phyloP scores from a whole-genome alignment of 2,888 invertebrate species.

The Eristalis tenax region DNA sequence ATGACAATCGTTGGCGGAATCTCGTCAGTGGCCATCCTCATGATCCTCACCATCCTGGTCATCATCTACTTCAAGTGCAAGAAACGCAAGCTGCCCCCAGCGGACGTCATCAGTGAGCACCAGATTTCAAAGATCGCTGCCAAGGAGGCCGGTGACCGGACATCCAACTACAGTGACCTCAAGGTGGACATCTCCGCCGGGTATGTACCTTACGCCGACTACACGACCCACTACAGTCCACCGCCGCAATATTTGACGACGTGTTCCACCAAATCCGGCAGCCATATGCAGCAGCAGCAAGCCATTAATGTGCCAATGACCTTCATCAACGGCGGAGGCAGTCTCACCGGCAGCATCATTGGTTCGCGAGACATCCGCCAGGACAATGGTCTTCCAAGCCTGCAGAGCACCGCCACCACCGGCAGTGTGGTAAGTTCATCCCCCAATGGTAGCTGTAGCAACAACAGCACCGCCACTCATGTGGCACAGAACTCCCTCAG shows the following conservation, averaged over 20 bases:
- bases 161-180: slow-evolving; percentile 95
- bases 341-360: slow-evolving; percentile 80
- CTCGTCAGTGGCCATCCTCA: slow-evolving; percentile 91
- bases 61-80: slow-evolving; percentile 88
- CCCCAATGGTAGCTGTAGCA: slow-evolving; percentile 80
- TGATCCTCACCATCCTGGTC: slow-evolving; percentile 90
- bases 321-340: slow-evolving; percentile 77
- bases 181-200: slow-evolving; percentile 92
- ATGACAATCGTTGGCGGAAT: slow-evolving; percentile 91
- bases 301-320: slow-evolving; percentile 79
- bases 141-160: slow-evolving; percentile 87
- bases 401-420: slow-evolving; percentile 79
- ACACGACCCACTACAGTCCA: slow-evolving; percentile 93
- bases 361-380: slow-evolving; percentile 80
- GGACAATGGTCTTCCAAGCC: slow-evolving; percentile 80
- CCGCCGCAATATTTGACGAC: slow-evolving; percentile 83
- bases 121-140: slow-evolving; percentile 83
- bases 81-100: slow-evolving; percentile 80
- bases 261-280: slow-evolving; percentile 79
- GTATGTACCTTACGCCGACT: slow-evolving; percentile 90
- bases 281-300: slow-evolving; percentile 75
- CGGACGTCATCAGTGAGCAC: slow-evolving; percentile 81
- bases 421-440: slow-evolving; percentile 81
- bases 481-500: slow-evolving; percentile 76
- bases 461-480: slow-evolving; percentile 79